Conservation (phyloP, 2,888 invertebrate species). For the Drosophila paucipuncta region DNA sequence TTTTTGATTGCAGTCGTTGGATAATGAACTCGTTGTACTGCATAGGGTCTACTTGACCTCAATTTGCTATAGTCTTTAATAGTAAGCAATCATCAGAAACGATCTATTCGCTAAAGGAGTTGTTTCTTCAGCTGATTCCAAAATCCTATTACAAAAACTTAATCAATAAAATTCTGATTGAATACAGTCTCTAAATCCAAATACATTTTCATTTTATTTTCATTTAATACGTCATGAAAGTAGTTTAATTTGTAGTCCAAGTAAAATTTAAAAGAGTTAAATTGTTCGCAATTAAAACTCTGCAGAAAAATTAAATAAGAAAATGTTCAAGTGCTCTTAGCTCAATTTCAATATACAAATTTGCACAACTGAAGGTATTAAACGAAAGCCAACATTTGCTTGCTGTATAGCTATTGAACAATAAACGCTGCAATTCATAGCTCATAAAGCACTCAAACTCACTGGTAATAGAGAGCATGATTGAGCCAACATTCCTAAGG, state of each 20-base stretch:
- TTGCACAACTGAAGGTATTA: not conserved
- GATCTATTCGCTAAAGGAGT: not conserved
- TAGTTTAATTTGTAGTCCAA: not conserved
- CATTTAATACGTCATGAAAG: not conserved
- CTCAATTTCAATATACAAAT: not conserved
- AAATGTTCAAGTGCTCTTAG: not conserved
- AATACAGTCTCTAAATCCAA: not conserved
- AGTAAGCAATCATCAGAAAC: not conserved
- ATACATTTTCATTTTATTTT: not conserved
- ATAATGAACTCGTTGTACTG: slow-evolving; percentile 68
- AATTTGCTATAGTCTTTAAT: slow-evolving; percentile 34
- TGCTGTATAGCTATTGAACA: not conserved
- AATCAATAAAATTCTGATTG: not conserved
- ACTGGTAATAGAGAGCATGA: slow-evolving; percentile 9
- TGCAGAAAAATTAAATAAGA: not conserved
- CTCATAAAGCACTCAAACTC: not conserved
- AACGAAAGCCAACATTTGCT: not conserved
- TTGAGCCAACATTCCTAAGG: slow-evolving; percentile 57
- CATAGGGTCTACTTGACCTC: slow-evolving; percentile 29
- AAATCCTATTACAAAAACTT: not conserved
- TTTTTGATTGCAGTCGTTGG: slow-evolving; percentile 63
- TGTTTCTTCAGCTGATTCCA: not conserved
- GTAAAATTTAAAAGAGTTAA: not conserved
- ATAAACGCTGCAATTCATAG: not conserved
- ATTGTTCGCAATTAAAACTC: not conserved